Evolutionary conservation across 2,113 vertebrate species (phyloP).

Genomic region (Halcyon malimbica): DNA sequence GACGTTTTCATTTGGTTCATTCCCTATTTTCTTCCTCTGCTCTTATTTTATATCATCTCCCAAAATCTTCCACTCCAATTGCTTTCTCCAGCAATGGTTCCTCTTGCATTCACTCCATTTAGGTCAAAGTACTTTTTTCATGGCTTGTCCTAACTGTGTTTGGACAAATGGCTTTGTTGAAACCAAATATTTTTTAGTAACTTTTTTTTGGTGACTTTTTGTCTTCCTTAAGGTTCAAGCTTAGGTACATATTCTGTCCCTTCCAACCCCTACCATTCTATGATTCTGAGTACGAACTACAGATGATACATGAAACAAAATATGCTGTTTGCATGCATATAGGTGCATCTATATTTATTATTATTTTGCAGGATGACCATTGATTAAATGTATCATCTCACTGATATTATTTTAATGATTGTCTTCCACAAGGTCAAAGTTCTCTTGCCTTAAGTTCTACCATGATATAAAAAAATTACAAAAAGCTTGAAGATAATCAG

Average conservation of each 20-base stretch:
- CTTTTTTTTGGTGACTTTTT: not conserved
- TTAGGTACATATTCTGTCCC: not conserved
- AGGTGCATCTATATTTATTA: not conserved
- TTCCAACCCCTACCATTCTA: too few relatives aligned
- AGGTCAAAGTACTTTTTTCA: not conserved
- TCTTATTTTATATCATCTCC: not conserved
- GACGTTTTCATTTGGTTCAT: constrained; percentile 49
- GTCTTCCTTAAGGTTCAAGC: not conserved
- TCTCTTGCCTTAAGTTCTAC: not conserved
- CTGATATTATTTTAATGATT: not conserved
- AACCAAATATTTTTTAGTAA: not conserved
- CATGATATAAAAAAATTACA: not conserved
- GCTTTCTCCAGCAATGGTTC: not conserved
- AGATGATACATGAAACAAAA: not conserved
- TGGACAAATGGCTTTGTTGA: not conserved
- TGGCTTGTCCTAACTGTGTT: not conserved
- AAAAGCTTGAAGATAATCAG: not conserved
- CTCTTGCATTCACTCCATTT: not conserved
- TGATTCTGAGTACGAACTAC: not conserved
- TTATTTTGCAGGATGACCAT: not conserved
- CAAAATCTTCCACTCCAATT: constrained; percentile 1
- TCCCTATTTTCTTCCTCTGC: constrained; percentile 51
- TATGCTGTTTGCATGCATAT: not conserved
- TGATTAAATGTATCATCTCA: not conserved
- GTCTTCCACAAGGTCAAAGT: not conserved